These are phyloP conservation scores for Vicugna pacos DNA, from an alignment of 2,113 vertebrate species.

Conservation along the genomic window DNA sequence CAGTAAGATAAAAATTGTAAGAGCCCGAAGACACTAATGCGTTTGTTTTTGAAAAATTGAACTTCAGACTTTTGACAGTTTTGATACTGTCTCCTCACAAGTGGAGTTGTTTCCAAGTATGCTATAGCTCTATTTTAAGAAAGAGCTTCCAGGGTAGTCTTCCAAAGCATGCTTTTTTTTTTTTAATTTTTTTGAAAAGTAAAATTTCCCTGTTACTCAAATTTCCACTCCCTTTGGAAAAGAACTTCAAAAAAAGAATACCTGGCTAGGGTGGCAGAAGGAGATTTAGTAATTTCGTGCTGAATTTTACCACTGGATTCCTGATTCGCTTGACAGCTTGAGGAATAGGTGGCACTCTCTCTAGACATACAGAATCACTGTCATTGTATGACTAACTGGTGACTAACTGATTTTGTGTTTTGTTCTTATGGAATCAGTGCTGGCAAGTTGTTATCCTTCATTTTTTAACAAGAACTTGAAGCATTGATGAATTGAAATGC, in stretches of 20 bases:
- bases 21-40: not conserved
- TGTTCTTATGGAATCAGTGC: not conserved
- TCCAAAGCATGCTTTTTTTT: not conserved
- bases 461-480: not conserved
- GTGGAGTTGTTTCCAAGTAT: not conserved
- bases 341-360: fast-evolving
- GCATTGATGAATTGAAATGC: not conserved
- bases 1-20: constrained; percentile 66
- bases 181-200: not conserved
- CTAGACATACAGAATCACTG: fast-evolving
- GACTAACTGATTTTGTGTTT: not conserved
- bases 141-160: not conserved
- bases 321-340: not conserved
- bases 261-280: fast-evolving
- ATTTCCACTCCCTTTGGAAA: not conserved
- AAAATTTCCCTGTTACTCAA: not conserved
- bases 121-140: not conserved
- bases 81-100: not conserved
- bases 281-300: not conserved
- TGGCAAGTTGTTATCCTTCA: not conserved
- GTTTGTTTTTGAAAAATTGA: constrained; percentile 29
- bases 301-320: not conserved
- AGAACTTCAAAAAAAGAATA: not conserved
- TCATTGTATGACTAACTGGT: fast-evolving
- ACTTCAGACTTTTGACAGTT: not conserved